Evolutionary conservation across 1,140 invertebrate species (phyloP), one percentile per base, ranked within the genome.

Genomic region (Lasioglossum baleicum): DNA sequence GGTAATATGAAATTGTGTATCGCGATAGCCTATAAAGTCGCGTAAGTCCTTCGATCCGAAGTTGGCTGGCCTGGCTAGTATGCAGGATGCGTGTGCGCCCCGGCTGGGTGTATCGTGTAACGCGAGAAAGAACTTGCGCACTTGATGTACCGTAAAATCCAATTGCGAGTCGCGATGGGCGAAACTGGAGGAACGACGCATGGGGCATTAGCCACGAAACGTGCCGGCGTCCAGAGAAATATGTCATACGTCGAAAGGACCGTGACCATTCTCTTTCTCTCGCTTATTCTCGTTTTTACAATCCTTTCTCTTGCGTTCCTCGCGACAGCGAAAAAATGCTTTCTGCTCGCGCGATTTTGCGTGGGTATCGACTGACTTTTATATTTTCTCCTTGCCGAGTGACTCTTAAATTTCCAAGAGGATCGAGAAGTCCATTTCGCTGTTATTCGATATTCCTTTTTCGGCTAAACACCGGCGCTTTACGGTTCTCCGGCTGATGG

Each of bases 71-170:
- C 13, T 20, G 76, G 60, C 51, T 31, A 48, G 68, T 74, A 69
- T 63, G 31, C 48, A 64, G 72, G 44, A 22, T 56, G 53, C 75
- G 83, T 63, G 44, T 63, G 17, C 51, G 20, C 17, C 6, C 17
- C n/a, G 44, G 7, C 35, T 35, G 26, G 10, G 26, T 44, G 40
- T 48, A 48, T 48, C 61, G 68, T 53, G 51, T 60, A 68, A 75
- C 22, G 64, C 63, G 58, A 81, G 63, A 80, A 80, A 76, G 80
- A 72, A 69, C 60, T 66, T 60, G 44, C 35, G 56, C 70, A 42
- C 60, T 82, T 78, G 83, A 85, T 82, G 75, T 79, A 70, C 17
- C 71, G 51, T 80, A 75, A 80, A 86, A 86, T 86, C 77, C 80
- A 79, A 80, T 79, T 69, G 68, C 65, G n/a, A 51, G 53, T 31